Conservation (phyloP, 2,888 invertebrate species). For the Sphaeridia pumilis region DNA sequence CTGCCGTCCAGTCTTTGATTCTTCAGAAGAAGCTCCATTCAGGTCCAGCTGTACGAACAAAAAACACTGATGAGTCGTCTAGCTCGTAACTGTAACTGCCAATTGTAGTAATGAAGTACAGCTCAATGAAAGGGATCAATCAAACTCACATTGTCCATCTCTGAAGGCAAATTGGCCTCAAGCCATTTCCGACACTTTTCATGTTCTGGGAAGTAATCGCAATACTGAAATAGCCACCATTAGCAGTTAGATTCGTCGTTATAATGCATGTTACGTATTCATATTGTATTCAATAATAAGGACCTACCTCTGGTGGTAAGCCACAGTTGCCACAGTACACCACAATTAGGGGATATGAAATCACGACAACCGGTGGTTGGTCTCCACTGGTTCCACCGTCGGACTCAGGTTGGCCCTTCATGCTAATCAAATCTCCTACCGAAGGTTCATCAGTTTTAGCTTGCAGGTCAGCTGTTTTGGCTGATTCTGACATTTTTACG, state of each 20-base stretch:
- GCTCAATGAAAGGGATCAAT: not conserved
- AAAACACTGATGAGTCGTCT: not conserved
- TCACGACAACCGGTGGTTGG: conserved; percentile 51
- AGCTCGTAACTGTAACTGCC: not conserved
- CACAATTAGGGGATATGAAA: conserved; percentile 69
- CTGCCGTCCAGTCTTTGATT: conserved; percentile 89
- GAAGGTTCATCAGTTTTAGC: too few species aligned
- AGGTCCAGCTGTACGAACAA: conserved; percentile 41
- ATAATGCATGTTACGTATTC: not conserved
- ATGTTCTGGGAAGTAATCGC: conserved; percentile 95
- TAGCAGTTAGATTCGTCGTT: not conserved
- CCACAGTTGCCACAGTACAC: conserved; percentile 88
- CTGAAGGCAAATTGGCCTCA: conserved; percentile 82
- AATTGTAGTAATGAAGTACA: not conserved
- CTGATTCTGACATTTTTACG: too few species aligned
- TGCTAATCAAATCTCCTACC: too few species aligned
- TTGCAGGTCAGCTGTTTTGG: too few species aligned
- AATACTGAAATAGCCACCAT: conserved; percentile 54
- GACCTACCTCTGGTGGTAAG: conserved; percentile 73
- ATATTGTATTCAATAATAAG: not conserved
- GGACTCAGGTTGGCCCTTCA: conserved; percentile 7
- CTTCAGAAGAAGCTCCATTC: conserved; percentile 60
- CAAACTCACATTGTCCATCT: conserved; percentile 69
- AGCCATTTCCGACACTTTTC: conserved; percentile 97
- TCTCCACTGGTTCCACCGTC: conserved; percentile 3